These are phyloP conservation scores for Leuciscus idus DNA, from an alignment of 2,113 vertebrate species.

Conservation along the genomic window DNA sequence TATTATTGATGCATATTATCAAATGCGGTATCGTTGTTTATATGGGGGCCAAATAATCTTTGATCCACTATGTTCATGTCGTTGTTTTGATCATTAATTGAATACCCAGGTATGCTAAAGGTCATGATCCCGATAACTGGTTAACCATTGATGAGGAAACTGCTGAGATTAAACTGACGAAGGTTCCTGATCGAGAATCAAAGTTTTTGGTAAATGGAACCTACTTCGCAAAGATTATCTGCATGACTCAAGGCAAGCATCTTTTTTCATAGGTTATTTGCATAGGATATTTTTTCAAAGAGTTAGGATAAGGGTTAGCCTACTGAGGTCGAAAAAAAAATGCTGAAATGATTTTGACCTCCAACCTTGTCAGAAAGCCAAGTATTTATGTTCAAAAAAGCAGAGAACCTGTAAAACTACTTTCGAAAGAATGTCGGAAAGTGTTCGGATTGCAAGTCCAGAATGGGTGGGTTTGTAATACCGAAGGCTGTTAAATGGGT, in stretches of 20 bases:
- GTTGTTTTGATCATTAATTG: conserved; percentile 6
- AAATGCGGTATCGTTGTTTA: background rate
- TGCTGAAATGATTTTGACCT: background rate
- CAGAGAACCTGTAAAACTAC: background rate
- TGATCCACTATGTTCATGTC: background rate
- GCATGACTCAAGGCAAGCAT: conserved; percentile 81
- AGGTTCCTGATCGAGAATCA: conserved; percentile 81
- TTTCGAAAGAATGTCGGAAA: background rate
- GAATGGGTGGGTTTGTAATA: background rate
- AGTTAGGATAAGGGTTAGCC: too few relatives aligned
- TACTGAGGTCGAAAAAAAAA: too few relatives aligned
- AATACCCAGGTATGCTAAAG: conserved; percentile 82
- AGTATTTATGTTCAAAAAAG: background rate
- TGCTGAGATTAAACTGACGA: conserved; percentile 85
- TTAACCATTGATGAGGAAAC: conserved; percentile 83
- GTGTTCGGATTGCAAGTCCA: background rate
- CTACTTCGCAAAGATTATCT: conserved; percentile 85
- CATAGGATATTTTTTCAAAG: background rate
- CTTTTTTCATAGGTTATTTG: background rate
- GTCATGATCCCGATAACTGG: conserved; percentile 85
- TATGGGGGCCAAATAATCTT: background rate
- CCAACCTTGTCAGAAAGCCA: background rate
- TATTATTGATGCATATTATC: background rate
- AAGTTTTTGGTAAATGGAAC: conserved; percentile 79
- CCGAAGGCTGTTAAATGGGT: background rate